A percentile compares a stretch with the other conserved stretches of the same genome.
phyloP scores from a whole-genome alignment of 2,113 vertebrate species.

The Propithecus coquereli region DNA sequence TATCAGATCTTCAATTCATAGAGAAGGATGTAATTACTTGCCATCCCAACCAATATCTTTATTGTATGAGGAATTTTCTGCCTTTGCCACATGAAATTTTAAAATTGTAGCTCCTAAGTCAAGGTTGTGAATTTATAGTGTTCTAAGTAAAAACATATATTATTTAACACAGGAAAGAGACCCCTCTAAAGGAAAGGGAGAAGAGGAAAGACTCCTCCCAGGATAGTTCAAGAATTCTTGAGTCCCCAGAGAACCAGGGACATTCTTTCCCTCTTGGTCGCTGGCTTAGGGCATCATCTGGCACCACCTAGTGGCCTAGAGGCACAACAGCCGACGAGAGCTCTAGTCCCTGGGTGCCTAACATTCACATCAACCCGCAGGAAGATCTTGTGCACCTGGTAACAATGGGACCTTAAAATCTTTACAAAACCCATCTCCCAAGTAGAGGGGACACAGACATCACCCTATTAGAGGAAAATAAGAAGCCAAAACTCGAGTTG shows the following conservation, averaged over 20 bases:
- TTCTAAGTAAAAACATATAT: no score
- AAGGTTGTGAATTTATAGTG: neutral
- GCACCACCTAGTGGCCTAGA: neutral
- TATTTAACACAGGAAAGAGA: no score
- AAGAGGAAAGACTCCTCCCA: neutral
- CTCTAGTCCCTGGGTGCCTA: neutral
- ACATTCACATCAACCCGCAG: no score
- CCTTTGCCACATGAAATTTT: neutral
- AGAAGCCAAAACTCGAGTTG: neutral
- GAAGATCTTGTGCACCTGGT: neutral
- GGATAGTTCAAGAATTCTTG: neutral
- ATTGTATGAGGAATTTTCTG: neutral
- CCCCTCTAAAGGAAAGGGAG: neutral
- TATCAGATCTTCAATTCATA: no score
- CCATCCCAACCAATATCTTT: neutral
- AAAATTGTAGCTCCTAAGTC: neutral
- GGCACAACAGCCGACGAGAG: neutral
- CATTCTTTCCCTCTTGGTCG: fast-evolving
- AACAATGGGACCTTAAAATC: neutral
- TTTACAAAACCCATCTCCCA: neutral
- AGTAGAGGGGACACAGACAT: neutral
- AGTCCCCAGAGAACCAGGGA: neutral
- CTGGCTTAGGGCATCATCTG: neutral
- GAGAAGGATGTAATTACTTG: neutral
- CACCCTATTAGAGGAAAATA: neutral